phyloP scores from a whole-genome alignment of 2,113 vertebrate species.

The Talpa occidentalis region DNA sequence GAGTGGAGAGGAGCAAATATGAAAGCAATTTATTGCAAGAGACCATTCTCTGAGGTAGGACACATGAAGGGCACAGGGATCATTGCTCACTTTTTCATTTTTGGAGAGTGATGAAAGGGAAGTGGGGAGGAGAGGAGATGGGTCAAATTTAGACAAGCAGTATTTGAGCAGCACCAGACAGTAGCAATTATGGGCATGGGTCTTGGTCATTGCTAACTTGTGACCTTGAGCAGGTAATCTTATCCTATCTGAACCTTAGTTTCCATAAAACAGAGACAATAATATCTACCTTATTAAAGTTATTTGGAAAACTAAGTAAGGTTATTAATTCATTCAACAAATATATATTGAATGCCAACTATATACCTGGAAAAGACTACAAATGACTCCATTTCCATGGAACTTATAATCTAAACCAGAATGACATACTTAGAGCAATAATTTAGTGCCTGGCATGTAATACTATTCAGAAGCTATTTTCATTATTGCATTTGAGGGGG shows the following conservation, averaged over 20 bases:
- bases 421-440: background rate
- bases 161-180: background rate
- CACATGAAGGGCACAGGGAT: background rate
- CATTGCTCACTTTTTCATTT: background rate
- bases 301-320: background rate
- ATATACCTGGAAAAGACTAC: background rate
- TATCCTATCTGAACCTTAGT: background rate
- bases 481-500: background rate
- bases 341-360: background rate
- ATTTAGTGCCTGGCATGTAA: background rate
- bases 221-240: background rate
- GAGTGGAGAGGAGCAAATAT: background rate
- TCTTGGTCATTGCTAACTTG: background rate
- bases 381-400: background rate
- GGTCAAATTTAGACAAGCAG: background rate
- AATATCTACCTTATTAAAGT: background rate
- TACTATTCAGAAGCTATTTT: background rate
- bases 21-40: background rate
- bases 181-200: background rate
- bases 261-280: background rate
- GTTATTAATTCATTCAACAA: constrained; percentile 28
- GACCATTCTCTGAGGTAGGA: background rate
- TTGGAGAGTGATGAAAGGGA: background rate
- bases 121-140: no score
- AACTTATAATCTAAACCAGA: constrained; percentile 6